Evolutionary conservation across 1,140 invertebrate genomes (phyloP), one percentile per base, ranked within the genome.

Genomic region (Goniozus legneri): DNA sequence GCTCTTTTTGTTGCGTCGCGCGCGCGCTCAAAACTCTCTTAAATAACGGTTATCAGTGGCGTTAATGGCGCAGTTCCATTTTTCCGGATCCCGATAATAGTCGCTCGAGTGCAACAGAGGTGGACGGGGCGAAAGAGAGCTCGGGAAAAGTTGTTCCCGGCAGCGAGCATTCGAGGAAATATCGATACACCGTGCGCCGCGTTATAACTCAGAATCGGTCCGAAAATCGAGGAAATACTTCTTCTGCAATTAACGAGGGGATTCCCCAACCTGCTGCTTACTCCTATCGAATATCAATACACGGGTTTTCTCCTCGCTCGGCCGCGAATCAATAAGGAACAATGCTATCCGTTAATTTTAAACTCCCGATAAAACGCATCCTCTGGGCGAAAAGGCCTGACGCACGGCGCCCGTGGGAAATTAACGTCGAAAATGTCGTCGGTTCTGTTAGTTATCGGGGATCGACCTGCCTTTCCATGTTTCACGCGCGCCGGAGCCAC

Each of bases 11-110:
- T n/a, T n/a, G n/a, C n/a, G n/a, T n/a, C n/a, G 20, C 13, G 16
- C 31, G 22, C n/a, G 6, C n/a, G 32, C 20, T 3, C 4, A 41
- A 12, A 32, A 32, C 31, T 33, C 37, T 19, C 56, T 58, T 58
- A 58, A 58, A 58, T 58, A 58, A 58, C 20, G 33, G 50, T 58
- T 58, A 58, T 58, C 55, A 54, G 46, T 47, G 43, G 47, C 47
- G 44, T 54, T 58, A 58, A 58, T 58, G 56, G 55, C 44, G 13
- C 22, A 4, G 32, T n/a, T 50, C 43, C 54, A 58, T 58, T 58
- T 58, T 58, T 47, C 51, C 47, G 46, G 19, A 27, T 39, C 31
- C 56, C 46, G 47, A 58, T 58, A 58, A 58, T 47, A 34, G 47
- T n/a, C n/a, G n/a, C n/a, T n/a, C n/a, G n/a, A n/a, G n/a, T n/a